These are phyloP conservation scores for Montipora foliosa DNA, from an alignment of 64 coral and sea anemone species.

Conservation along the genomic window DNA sequence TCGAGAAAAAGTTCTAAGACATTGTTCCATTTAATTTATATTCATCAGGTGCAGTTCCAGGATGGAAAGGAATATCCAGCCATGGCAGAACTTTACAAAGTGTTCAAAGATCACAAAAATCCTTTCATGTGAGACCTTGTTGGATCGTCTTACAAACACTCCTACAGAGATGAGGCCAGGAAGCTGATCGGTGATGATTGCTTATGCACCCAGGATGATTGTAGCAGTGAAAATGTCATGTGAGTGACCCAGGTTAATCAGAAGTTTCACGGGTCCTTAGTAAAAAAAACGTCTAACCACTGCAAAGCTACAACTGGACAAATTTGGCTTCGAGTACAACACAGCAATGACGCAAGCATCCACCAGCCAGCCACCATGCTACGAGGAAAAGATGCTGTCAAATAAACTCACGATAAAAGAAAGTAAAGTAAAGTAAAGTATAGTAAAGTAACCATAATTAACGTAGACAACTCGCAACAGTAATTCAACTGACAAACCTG, in stretches of 20 bases:
- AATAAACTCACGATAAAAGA: slow-evolving; percentile 32
- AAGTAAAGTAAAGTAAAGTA: too few relatives aligned
- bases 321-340: not conserved
- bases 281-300: not conserved
- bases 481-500: too few relatives aligned
- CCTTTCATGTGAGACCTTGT: slow-evolving; percentile 5
- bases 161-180: not conserved
- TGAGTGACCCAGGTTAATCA: not conserved
- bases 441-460: too few relatives aligned
- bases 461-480: too few relatives aligned
- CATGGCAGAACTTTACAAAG: slow-evolving; percentile 18
- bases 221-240: slow-evolving; percentile 32
- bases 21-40: too few relatives aligned
- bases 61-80: not conserved
- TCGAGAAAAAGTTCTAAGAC: too few relatives aligned
- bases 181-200: not conserved
- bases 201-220: not conserved
- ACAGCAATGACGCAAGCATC: not conserved
- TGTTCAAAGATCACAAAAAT: slow-evolving; percentile 44
- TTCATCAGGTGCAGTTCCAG: not conserved
- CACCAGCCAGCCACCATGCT: not conserved
- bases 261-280: not conserved
- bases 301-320: slow-evolving; percentile 25
- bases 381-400: not conserved
- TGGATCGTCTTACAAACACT: not conserved